Conservation (phyloP, 2,888 invertebrate genomes). For the Allygus modestus region DNA sequence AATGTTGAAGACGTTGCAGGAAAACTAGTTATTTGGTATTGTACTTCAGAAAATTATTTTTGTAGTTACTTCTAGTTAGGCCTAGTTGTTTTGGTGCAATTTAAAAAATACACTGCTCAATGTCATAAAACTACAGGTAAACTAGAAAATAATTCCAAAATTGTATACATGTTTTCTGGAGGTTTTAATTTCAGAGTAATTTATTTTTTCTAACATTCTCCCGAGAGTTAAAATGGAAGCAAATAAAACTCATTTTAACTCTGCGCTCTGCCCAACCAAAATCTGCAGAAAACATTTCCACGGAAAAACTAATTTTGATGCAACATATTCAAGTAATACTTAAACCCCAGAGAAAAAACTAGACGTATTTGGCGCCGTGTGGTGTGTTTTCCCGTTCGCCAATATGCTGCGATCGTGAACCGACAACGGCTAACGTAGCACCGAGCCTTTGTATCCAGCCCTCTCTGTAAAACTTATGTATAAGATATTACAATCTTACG, state of each 20-base stretch:
- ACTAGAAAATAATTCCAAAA: too few relatives aligned
- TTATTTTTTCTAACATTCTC: not conserved
- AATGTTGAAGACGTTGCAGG: not conserved
- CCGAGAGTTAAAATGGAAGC: not conserved
- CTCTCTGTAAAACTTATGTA: not conserved
- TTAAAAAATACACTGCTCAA: too few relatives aligned
- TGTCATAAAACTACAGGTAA: too few relatives aligned
- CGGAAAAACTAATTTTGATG: not conserved
- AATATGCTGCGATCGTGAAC: not conserved
- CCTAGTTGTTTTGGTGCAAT: too few relatives aligned
- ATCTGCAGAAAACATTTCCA: not conserved
- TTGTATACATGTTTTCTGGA: not conserved
- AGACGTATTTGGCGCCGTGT: not conserved
- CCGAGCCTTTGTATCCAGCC: not conserved
- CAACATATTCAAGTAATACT: conserved; percentile 38
- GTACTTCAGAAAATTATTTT: too few relatives aligned
- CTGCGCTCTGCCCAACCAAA: not conserved
- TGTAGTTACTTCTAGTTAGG: too few relatives aligned
- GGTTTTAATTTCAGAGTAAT: not conserved
- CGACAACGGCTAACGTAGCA: not conserved
- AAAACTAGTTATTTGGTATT: not conserved
- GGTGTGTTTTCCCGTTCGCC: not conserved
- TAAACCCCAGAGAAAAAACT: conserved; percentile 4
- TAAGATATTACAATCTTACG: conserved; percentile 14
- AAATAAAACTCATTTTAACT: not conserved